phyloP scores from a whole-genome alignment of 1,140 invertebrate species.

The honey bee (Apis mellifera) region Amel_HAv3.1 CM009944.2:8315001-8315500 shows the following conservation, averaged over 20 bases:
- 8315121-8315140: conserved; percentile 1
- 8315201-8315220: conserved; percentile 64
- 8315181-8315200: conserved; percentile 49
- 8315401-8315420: conserved; percentile 36
- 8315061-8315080: too few species aligned
- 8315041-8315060: too few species aligned
- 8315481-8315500: neutral
- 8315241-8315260: conserved; percentile 62
- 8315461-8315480: too few species aligned
- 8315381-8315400: neutral
- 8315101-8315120: conserved; percentile 12
- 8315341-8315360: conserved; percentile 38
- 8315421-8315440: conserved; percentile 1
- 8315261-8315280: conserved; percentile 57
- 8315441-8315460: too few species aligned
- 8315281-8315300: conserved; percentile 56
- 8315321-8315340: conserved; percentile 60
- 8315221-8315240: conserved; percentile 80
- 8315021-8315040: too few species aligned
- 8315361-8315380: conserved; percentile 4
- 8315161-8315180: conserved; percentile 38
- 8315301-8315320: conserved; percentile 70
- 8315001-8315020: too few species aligned
- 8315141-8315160: conserved; percentile 51
- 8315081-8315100: neutral